Percentiles rank a stretch among this genome's conserved stretches.
These are phyloP conservation scores for Macrosoma leucophasiata DNA, from an alignment of 2,888 invertebrate species.

Conservation along the genomic window DNA sequence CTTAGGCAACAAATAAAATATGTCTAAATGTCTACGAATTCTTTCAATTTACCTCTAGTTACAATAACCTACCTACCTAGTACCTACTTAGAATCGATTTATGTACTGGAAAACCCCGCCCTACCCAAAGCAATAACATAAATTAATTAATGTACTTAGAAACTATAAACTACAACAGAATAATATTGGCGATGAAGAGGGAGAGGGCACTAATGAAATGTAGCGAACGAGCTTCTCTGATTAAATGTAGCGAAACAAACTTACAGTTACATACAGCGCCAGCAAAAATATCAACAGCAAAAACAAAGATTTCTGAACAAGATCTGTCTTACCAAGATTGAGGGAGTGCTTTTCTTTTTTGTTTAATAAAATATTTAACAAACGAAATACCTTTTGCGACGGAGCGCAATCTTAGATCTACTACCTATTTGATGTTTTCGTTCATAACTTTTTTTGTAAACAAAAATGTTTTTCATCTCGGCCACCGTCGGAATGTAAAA, in stretches of 20 bases:
- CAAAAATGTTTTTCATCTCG: too few species aligned
- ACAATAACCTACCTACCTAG: too few species aligned
- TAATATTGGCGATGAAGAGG: conserved; percentile 45
- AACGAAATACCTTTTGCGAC: too few species aligned
- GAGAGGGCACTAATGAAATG: conserved; percentile 63
- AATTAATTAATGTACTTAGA: conserved; percentile 59
- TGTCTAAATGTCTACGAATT: too few species aligned
- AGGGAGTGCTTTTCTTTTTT: conserved; percentile 18
- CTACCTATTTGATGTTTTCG: too few species aligned
- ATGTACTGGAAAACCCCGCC: conserved; percentile 11
- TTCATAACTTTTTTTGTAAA: too few species aligned
- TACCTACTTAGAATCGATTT: not conserved
- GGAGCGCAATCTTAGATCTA: too few species aligned
- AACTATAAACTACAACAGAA: conserved; percentile 50
- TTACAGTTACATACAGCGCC: conserved; percentile 44
- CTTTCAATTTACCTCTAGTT: too few species aligned
- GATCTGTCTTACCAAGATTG: conserved; percentile 24
- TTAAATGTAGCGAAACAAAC: conserved; percentile 65
- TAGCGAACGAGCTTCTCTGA: conserved; percentile 47
- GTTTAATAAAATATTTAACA: conserved; percentile 25
- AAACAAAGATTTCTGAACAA: conserved; percentile 29
- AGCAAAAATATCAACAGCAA: conserved; percentile 43
- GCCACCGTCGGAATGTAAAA: too few species aligned
- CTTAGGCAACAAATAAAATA: too few species aligned
- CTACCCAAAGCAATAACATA: conserved; percentile 50